Conservation (phyloP, 2,797 vertebrate species). For the Leuciscus waleckii region DNA sequence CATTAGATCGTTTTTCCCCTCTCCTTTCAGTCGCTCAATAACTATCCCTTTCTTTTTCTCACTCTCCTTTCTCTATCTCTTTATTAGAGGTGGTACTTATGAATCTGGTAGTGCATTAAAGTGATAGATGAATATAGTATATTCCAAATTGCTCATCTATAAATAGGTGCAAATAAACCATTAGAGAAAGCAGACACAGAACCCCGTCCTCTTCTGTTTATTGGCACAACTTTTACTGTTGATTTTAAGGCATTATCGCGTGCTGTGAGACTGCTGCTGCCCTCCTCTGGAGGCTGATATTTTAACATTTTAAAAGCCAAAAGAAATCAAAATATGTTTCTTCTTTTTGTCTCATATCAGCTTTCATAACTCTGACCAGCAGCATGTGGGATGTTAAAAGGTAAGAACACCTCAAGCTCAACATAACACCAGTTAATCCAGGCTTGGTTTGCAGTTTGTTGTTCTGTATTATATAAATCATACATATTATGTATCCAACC, state of each 20-base stretch:
- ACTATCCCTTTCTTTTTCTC: constrained; percentile 43
- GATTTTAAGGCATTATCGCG: neutral
- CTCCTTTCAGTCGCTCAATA: constrained; percentile 21
- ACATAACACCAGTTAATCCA: neutral
- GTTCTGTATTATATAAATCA: neutral
- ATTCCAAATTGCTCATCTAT: constrained; percentile 40
- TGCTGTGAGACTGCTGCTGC: constrained; percentile 31
- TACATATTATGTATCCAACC: neutral
- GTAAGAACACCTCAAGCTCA: constrained; percentile 32
- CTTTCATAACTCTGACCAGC: constrained; percentile 36
- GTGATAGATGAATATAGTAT: constrained; percentile 49
- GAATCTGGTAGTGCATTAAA: constrained; percentile 50
- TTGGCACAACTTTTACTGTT: constrained; percentile 28
- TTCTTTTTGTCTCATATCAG: constrained; percentile 41
- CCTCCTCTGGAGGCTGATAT: constrained; percentile 44
- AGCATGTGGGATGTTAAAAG: constrained; percentile 45
- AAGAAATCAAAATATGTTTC: neutral
- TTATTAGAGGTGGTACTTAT: constrained; percentile 51
- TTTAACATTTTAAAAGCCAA: constrained; percentile 22
- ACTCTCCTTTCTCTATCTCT: constrained; percentile 36
- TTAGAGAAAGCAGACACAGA: constrained; percentile 18
- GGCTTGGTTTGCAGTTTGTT: neutral
- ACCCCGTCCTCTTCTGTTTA: constrained; percentile 10
- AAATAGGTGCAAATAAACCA: constrained; percentile 45
- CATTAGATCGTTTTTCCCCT: constrained; percentile 48